Base-by-base conservation (phyloP, 2,113 vertebrate genomes). In the Boleophthalmus pectinirostris region DNA sequence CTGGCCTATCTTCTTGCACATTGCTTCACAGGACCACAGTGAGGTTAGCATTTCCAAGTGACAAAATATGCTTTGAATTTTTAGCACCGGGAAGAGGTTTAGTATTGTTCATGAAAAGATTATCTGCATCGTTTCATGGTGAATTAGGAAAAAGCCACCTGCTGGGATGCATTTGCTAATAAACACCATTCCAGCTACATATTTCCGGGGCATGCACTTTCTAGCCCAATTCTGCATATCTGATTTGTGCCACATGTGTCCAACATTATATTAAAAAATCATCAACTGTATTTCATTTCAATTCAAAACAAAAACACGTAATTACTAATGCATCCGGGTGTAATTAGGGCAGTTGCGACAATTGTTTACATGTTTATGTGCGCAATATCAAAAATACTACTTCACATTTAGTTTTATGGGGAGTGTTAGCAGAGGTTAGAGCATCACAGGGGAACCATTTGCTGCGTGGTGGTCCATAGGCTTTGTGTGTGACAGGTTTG, bases 391-490 rank as follows among this genome's bases (percentile, higher is more conserved):
- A 64, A 64, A 64, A 64, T 64, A 64, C 29, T 13, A 11, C 61
- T 43, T 64, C 33, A 43, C 29, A 64, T 64, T 64, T 38, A 9
- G 61, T 64, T 64, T 64, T 64, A 43, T 43, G 29, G 33, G 64
- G 20, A 45, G 21, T 49, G 58, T 80, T 46, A 80, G 69, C 46
- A 76, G 60, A 69, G 77, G 68, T 82, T 78, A 82, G 65, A 45
- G 69, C 56, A 25, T 81, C 67, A 78, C 35, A 38, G 66, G 43
- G 73, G 35, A 75, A 75, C 69, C 66, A 80, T 58, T 69, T 24
- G 24, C 43, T 51, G 45, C 29, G 61, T 69, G 84, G 88, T 84
- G 81, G 87, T 88, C 84, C 66, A 23, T 74, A 79, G 82, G 77
- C 65, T 84, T 2, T 53, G 49, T 77, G 33, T 80, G 69, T 82